phyloP scores from a whole-genome alignment of 2,797 vertebrate species.

The Nyctalus aviator region DNA sequence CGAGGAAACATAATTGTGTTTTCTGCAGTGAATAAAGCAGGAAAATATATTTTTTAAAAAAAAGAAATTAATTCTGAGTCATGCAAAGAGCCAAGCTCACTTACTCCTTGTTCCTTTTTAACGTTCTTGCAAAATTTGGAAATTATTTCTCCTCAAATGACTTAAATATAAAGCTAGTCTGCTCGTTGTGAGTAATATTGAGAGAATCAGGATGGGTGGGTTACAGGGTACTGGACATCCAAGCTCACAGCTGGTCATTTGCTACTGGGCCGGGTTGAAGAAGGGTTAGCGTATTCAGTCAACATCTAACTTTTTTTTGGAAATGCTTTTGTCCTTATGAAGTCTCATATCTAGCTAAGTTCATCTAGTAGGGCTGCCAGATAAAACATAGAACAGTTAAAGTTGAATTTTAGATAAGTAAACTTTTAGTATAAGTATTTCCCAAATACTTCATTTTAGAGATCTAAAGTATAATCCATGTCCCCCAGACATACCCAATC shows the following conservation, averaged over 20 bases:
- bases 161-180: background rate
- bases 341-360: background rate
- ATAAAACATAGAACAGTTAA: constrained; percentile 18
- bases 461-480: background rate
- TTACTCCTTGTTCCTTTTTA: background rate
- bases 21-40: background rate
- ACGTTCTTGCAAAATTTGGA: background rate
- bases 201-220: background rate
- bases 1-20: background rate
- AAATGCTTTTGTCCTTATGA: background rate
- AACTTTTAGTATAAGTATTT: background rate
- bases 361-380: background rate
- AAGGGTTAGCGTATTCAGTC: background rate
- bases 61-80: constrained; percentile 21
- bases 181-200: background rate
- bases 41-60: background rate
- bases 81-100: background rate
- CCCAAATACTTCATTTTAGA: background rate
- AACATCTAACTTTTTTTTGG: background rate
- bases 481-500: background rate
- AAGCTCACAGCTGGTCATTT: background rate
- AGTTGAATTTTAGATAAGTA: constrained; percentile 35
- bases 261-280: background rate
- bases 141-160: background rate
- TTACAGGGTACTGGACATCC: background rate